These are phyloP conservation scores for Corythornis leucogaster DNA, from an alignment of 2,797 vertebrate genomes.

Conservation along the genomic window DNA sequence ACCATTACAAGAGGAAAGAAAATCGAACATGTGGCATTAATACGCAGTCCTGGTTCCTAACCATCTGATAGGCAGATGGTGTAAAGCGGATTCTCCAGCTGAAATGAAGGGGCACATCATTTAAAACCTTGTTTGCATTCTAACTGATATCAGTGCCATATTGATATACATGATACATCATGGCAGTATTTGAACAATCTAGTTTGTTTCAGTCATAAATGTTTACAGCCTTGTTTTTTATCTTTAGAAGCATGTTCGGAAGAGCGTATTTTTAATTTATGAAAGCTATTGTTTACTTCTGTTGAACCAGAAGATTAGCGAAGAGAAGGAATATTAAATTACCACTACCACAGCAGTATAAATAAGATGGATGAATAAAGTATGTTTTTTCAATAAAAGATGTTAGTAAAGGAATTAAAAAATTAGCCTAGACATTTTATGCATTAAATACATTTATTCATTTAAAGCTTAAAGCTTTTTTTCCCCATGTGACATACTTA, in stretches of 20 bases:
- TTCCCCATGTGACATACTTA: constrained; percentile 74
- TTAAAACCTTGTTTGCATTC: constrained; percentile 99
- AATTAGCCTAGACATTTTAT: constrained; percentile 79
- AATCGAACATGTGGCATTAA: constrained; percentile 96
- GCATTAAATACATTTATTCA: constrained; percentile 82
- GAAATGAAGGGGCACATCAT: constrained; percentile 98
- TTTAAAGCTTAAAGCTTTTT: constrained; percentile 77
- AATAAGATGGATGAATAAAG: constrained; percentile 80
- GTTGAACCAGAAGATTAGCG: constrained; percentile 82
- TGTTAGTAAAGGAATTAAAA: constrained; percentile 79
- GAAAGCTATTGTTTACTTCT: constrained; percentile 85
- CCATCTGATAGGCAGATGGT: constrained; percentile 99
- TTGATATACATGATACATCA: constrained; percentile 99
- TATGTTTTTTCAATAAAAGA: constrained; percentile 76
- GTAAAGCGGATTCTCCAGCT: constrained; percentile 91
- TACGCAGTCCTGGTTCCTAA: constrained; percentile 91
- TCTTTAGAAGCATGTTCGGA: constrained; percentile 83
- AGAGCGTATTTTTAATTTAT: constrained; percentile 85
- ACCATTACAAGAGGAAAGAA: constrained; percentile 86
- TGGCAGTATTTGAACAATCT: constrained; percentile 89
- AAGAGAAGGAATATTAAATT: constrained; percentile 81
- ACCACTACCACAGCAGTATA: constrained; percentile 75
- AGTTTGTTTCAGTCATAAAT: constrained; percentile 87
- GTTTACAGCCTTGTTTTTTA: constrained; percentile 85
- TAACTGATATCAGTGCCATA: constrained; percentile 99